phyloP scores from a whole-genome alignment of 2,113 vertebrate species.

The Brevimyrus niger region DNA sequence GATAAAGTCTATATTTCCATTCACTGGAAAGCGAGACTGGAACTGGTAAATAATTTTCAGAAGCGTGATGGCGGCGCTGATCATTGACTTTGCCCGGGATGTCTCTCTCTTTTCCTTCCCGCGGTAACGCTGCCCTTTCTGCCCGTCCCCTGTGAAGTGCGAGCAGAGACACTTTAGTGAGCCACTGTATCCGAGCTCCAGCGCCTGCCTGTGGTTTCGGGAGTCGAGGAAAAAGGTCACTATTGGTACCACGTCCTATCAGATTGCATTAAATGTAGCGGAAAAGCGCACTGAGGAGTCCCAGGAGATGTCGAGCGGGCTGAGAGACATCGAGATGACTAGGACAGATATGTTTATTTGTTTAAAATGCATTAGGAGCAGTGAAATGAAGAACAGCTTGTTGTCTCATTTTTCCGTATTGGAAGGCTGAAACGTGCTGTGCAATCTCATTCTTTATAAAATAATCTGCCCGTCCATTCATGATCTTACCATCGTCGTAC shows the following conservation, averaged over 20 bases:
- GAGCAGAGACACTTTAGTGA: background rate
- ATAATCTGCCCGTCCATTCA: background rate
- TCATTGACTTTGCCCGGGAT: background rate
- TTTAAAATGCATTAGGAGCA: constrained; percentile 46
- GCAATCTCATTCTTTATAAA: background rate
- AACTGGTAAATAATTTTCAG: background rate
- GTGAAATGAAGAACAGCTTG: background rate
- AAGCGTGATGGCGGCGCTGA: background rate
- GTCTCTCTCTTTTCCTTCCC: background rate
- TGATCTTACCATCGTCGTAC: background rate
- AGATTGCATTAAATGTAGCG: constrained; percentile 42
- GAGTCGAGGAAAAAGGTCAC: constrained; percentile 43
- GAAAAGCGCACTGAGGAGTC: constrained; percentile 34
- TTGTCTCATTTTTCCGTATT: constrained; percentile 1
- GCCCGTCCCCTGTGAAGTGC: background rate
- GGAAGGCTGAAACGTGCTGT: background rate
- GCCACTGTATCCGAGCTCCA: background rate
- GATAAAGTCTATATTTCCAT: background rate
- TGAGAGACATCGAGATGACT: constrained; percentile 43
- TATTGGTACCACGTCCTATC: constrained; percentile 35
- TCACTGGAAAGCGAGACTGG: background rate
- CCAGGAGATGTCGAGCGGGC: constrained; percentile 30
- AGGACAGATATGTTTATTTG: constrained; percentile 46
- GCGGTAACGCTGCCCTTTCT: background rate
- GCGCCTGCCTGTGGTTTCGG: constrained; percentile 18